Evolutionary conservation across 2,113 vertebrate species (phyloP).

Genomic region (Pitta sordida): DNA sequence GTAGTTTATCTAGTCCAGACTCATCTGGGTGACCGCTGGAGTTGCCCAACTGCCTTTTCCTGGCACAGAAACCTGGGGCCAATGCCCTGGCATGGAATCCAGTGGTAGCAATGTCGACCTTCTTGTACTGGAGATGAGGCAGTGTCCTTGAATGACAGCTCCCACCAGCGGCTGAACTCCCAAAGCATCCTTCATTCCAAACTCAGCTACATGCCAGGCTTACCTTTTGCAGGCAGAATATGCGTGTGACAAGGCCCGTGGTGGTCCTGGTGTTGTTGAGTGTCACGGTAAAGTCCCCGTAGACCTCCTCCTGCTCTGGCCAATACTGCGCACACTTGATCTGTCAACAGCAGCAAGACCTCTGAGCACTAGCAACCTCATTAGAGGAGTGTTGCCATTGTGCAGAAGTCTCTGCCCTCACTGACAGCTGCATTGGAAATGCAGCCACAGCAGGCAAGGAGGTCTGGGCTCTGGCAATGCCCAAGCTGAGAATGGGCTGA

Average conservation of each 20-base stretch:
- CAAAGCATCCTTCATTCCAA: not conserved
- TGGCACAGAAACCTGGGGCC: not conserved
- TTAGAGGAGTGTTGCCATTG: accelerated
- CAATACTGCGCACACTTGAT: conserved; percentile 63
- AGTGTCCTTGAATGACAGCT: not conserved
- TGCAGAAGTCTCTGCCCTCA: not conserved
- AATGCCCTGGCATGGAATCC: not conserved
- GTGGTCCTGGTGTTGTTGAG: conserved; percentile 13
- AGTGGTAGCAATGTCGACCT: accelerated
- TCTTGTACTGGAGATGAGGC: not conserved
- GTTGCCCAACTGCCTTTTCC: not conserved
- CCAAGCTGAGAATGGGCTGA: not conserved
- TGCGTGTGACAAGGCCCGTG: not conserved
- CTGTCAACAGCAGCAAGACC: not conserved
- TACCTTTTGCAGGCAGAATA: conserved; percentile 61
- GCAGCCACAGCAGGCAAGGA: not conserved
- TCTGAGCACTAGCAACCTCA: not conserved
- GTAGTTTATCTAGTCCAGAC: not conserved
- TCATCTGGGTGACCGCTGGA: not conserved
- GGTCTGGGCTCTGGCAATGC: not conserved
- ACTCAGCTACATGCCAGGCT: not conserved
- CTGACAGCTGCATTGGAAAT: not conserved
- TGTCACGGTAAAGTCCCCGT: conserved; percentile 20
- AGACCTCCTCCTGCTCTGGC: conserved; percentile 50
- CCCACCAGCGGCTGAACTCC: not conserved